These are phyloP conservation scores for Goniozus legneri DNA, from an alignment of 1,140 invertebrate species.

Conservation along the genomic window DNA sequence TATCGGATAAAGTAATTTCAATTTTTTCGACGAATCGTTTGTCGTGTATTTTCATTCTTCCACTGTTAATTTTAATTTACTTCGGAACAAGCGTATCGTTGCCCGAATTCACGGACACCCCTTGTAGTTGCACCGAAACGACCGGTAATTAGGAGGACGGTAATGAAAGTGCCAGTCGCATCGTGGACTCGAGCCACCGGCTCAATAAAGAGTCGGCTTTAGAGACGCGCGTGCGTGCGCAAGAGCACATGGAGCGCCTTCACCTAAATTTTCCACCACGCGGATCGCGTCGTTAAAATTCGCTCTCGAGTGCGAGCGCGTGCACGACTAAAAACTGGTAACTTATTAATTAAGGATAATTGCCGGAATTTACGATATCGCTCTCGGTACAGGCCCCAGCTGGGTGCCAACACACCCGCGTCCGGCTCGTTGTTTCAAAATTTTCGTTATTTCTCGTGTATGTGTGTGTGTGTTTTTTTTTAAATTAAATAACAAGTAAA, in stretches of 20 bases:
- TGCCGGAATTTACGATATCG: constrained; percentile 44
- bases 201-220: constrained; percentile 41
- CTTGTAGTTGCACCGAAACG: constrained; percentile 41
- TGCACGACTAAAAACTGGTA: constrained; percentile 27
- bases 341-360: constrained; percentile 47
- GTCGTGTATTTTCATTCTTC: too few species aligned
- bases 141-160: constrained; percentile 46
- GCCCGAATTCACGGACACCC: too few species aligned
- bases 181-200: constrained; percentile 34
- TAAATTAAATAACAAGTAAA: too few species aligned
- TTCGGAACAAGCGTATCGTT: too few species aligned
- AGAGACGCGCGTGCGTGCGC: too few species aligned
- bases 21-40: too few species aligned
- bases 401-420: too few species aligned
- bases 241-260: constrained; percentile 29
- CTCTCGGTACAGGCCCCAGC: not conserved
- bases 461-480: too few species aligned
- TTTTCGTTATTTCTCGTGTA: too few species aligned
- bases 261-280: constrained; percentile 44
- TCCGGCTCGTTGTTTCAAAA: too few species aligned
- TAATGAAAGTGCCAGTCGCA: constrained; percentile 49
- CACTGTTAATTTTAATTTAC: too few species aligned
- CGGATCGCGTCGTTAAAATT: constrained; percentile 40
- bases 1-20: too few species aligned
- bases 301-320: constrained; percentile 15